These are phyloP conservation scores for Labeo catla DNA, from an alignment of 2,113 vertebrate genomes.

Conservation along the genomic window DNA sequence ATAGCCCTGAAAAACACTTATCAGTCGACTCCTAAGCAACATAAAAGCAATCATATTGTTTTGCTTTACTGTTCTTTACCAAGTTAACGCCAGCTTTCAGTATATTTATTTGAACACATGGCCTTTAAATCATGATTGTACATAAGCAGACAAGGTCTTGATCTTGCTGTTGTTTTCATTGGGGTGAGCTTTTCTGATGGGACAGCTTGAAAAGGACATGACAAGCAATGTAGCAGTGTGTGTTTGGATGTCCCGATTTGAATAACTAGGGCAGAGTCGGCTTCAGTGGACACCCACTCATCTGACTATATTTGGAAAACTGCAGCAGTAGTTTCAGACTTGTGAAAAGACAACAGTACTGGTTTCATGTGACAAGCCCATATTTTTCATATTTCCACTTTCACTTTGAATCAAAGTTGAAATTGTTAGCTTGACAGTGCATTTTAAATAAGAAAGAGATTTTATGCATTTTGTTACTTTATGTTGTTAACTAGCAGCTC, in stretches of 20 bases:
- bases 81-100: conserved; percentile 13
- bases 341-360: not conserved
- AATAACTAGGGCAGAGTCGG: conserved; percentile 45
- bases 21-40: no score
- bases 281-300: conserved; percentile 41
- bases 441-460: not conserved
- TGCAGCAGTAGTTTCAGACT: conserved; percentile 32
- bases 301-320: conserved; percentile 40
- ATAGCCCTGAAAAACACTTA: no score
- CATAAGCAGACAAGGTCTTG: conserved; percentile 8
- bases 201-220: conserved; percentile 30
- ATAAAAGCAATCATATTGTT: not conserved
- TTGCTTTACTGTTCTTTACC: not conserved
- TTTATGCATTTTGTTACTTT: not conserved
- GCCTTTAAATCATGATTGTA: not conserved
- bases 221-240: conserved; percentile 40
- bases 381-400: conserved; percentile 3
- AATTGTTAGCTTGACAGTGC: not conserved
- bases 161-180: conserved; percentile 8
- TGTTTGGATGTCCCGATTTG: conserved; percentile 28
- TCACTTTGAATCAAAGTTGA: not conserved
- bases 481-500: conserved; percentile 8
- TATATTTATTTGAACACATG: conserved; percentile 18
- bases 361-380: conserved; percentile 8
- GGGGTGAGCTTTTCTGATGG: conserved; percentile 29